These are phyloP conservation scores for Rhombomys opimus DNA, from an alignment of 2,113 vertebrate genomes.

Conservation along the genomic window DNA sequence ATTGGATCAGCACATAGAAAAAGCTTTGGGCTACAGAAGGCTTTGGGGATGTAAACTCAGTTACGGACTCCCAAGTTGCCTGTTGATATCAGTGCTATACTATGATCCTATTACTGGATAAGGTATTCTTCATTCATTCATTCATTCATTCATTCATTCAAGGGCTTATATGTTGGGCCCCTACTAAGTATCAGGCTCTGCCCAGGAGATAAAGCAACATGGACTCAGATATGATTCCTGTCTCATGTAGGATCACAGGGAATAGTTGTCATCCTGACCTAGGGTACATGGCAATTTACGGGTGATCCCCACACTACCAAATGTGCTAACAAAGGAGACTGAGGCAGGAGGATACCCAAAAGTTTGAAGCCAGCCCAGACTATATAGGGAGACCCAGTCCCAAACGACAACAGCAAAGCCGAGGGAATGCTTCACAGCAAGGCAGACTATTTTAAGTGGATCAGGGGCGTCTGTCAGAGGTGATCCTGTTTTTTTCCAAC, in stretches of 20 bases:
- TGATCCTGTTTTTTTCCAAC: not conserved
- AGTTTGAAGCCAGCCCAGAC: not conserved
- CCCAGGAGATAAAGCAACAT: not conserved
- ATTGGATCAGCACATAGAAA: not conserved
- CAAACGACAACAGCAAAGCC: not conserved
- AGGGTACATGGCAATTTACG: not conserved
- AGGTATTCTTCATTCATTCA: not conserved
- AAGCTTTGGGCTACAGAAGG: not conserved
- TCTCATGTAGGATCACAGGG: not conserved
- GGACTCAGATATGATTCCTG: not conserved
- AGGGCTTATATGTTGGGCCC: not conserved
- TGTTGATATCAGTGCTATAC: not conserved
- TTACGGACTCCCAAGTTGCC: not conserved
- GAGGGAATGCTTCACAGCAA: not conserved
- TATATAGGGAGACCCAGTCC: not conserved
- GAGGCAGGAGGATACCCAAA: not conserved
- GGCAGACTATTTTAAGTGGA: not conserved
- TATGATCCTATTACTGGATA: not conserved
- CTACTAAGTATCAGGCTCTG: no score
- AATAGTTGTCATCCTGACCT: not conserved
- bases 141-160: not conserved
- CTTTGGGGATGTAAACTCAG: not conserved
- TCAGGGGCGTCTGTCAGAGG: not conserved
- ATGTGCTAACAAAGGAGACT: not conserved
- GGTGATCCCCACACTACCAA: not conserved